phyloP scores from a whole-genome alignment of 2,888 invertebrate species.

The Platynereis dumerilii region DNA sequence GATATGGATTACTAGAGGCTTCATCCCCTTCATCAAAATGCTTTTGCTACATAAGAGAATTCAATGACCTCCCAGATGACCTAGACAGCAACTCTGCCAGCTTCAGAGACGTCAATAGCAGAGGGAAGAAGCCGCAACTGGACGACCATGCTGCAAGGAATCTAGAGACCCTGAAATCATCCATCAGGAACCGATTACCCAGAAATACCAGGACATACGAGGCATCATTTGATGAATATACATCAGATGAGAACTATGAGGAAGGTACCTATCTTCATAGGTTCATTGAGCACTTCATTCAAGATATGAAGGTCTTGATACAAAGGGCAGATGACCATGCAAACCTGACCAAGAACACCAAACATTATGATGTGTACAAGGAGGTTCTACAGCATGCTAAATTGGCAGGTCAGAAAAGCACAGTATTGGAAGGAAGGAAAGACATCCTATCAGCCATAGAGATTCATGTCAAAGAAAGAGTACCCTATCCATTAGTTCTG shows the following conservation, averaged over 20 bases:
- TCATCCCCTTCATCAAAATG: constrained; percentile 4
- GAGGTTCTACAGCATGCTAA: constrained; percentile 20
- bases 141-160: constrained; percentile 10
- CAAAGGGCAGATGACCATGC: constrained; percentile 8
- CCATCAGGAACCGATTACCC: not conserved
- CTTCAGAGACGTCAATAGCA: constrained; percentile 13
- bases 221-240: constrained; percentile 12
- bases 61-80: constrained; percentile 13
- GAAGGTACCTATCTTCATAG: not conserved
- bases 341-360: constrained; percentile 1
- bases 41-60: constrained; percentile 21
- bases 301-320: constrained; percentile 18
- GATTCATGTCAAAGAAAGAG: constrained; percentile 1
- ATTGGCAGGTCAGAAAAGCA: not conserved
- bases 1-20: constrained; percentile 13
- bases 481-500: constrained; percentile 10
- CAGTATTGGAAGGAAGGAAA: constrained; percentile 13
- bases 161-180: constrained; percentile 11
- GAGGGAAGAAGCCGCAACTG: constrained; percentile 10
- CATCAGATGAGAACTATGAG: not conserved
- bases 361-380: constrained; percentile 19
- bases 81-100: constrained; percentile 2
- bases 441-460: constrained; percentile 15
- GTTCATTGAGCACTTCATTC: not conserved
- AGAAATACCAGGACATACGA: constrained; percentile 14